Evolutionary conservation across 37 sponge, comb jelly and placozoan species (phyloP).

Genomic region (Spongilla lacustris): DNA sequence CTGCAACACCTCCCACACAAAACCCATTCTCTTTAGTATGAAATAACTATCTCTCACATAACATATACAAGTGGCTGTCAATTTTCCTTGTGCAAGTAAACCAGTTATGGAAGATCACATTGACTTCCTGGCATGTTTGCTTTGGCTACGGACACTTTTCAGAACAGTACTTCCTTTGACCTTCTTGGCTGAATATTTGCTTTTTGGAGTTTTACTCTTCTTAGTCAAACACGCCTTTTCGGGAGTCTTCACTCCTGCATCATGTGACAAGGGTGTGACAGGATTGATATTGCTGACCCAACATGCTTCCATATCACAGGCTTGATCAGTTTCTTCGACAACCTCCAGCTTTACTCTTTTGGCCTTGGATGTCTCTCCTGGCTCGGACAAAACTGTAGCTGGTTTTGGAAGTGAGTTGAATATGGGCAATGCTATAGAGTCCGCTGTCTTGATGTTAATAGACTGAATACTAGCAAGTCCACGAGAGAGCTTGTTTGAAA

Average conservation of each 20-base stretch:
- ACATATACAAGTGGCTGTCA: no score
- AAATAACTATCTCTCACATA: no score
- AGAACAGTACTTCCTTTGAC: slow-evolving; percentile 29
- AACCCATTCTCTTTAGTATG: no score
- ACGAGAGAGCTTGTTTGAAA: slow-evolving; percentile 43
- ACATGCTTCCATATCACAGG: background rate
- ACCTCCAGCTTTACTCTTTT: slow-evolving; percentile 25
- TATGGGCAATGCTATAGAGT: slow-evolving; percentile 77
- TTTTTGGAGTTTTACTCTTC: background rate
- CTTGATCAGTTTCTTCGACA: background rate
- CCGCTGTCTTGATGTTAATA: slow-evolving; percentile 74
- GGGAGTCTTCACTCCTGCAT: background rate
- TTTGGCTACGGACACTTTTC: background rate
- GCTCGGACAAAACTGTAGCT: slow-evolving; percentile 9
- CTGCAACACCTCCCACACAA: no score
- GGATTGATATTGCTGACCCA: background rate
- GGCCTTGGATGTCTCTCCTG: background rate
- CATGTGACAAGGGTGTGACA: background rate
- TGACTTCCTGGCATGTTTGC: no score
- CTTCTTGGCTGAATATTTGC: slow-evolving; percentile 27
- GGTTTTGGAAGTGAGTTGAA: slow-evolving; percentile 60
- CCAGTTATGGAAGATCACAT: no score
- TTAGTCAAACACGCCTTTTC: background rate
- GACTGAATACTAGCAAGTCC: slow-evolving; percentile 76
- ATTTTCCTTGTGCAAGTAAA: no score